Evolutionary conservation across 2,888 invertebrate species (phyloP).

Genomic region (Crematogaster levior): DNA sequence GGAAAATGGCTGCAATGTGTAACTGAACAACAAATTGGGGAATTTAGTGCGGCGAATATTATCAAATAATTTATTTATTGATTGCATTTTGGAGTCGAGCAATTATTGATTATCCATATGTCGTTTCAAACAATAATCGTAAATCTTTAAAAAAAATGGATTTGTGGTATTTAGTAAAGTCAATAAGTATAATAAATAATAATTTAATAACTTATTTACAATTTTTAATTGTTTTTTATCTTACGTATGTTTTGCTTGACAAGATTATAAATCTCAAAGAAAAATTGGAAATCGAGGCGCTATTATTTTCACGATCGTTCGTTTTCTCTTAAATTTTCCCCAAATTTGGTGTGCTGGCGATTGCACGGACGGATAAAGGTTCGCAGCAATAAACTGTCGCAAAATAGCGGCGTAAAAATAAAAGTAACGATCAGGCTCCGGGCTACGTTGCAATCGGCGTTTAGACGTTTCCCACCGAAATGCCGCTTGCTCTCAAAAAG

Average conservation of each 20-base stretch:
- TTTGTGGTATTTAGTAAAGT: not conserved
- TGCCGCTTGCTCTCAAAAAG: constrained; percentile 34
- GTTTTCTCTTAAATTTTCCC: constrained; percentile 32
- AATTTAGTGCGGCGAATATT: constrained; percentile 2
- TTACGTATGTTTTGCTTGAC: not conserved
- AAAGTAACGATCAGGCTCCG: constrained; percentile 42
- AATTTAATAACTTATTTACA: not conserved
- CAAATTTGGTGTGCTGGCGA: constrained; percentile 26
- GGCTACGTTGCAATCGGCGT: constrained; percentile 44
- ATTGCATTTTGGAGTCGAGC: not conserved
- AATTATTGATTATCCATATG: not conserved
- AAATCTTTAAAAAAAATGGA: not conserved
- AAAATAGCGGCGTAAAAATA: constrained; percentile 54
- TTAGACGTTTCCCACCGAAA: constrained; percentile 47
- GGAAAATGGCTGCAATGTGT: not conserved
- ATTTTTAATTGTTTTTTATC: not conserved
- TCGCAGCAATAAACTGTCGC: constrained; percentile 42
- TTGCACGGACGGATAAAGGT: constrained; percentile 17
- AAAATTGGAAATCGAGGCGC: not conserved
- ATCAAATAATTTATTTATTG: constrained; percentile 14
- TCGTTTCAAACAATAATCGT: not conserved
- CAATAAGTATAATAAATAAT: not conserved
- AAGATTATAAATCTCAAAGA: not conserved
- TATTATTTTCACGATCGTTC: constrained; percentile 29
- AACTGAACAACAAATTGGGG: not conserved